Conservation (phyloP, 2,797 vertebrate genomes). For the Zenarchopterus dispar region DNA sequence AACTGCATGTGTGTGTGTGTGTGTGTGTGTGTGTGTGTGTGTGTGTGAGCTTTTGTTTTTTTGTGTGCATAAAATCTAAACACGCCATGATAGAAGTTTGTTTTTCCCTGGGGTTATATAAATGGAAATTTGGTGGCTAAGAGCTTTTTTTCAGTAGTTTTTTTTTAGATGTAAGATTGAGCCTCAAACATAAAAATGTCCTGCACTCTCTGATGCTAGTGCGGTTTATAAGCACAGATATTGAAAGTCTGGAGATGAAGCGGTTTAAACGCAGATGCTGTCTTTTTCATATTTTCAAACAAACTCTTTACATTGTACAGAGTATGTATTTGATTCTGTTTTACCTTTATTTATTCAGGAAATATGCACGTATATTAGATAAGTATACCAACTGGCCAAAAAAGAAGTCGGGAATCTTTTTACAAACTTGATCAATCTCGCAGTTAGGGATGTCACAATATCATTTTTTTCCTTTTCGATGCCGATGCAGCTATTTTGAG, state of each 20-base stretch:
- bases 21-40: constrained; percentile 9
- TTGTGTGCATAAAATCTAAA: background rate
- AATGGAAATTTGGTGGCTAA: constrained; percentile 3
- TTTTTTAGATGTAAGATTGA: constrained; percentile 4
- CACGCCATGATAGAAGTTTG: background rate
- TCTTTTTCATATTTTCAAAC: background rate
- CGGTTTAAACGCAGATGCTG: background rate
- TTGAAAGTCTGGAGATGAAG: constrained; percentile 7
- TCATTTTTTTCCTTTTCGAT: too few species aligned
- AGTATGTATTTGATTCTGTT: background rate
- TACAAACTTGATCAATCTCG: too few species aligned
- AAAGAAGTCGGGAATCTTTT: too few species aligned
- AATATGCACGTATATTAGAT: background rate
- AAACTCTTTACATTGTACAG: background rate
- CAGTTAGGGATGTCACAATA: too few species aligned
- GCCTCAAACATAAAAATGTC: constrained; percentile 9
- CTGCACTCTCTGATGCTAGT: constrained; percentile 1
- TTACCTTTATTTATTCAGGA: background rate
- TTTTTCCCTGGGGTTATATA: constrained; percentile 6
- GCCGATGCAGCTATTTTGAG: too few species aligned
- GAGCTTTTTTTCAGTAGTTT: background rate
- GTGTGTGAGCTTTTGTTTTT: constrained; percentile 3
- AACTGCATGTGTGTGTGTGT: constrained; percentile 18
- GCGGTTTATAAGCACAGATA: constrained; percentile 16
- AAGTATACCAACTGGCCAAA: background rate